A percentile compares a stretch with the other conserved stretches of the same genome.
These are phyloP conservation scores for Aromia moschata DNA, from an alignment of 2,888 invertebrate species.

Conservation along the genomic window DNA sequence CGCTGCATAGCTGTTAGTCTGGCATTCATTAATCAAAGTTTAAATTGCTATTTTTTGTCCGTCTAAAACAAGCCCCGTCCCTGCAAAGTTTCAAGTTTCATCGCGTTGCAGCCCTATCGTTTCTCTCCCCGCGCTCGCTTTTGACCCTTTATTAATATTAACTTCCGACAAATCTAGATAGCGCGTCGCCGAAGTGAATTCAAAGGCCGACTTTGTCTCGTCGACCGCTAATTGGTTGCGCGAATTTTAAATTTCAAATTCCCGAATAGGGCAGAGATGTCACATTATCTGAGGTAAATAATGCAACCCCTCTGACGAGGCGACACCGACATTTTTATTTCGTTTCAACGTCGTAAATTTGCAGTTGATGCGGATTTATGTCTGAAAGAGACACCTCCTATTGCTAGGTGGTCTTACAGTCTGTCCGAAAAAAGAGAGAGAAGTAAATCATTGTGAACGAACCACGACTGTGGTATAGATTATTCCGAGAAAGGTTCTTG, in stretches of 20 bases:
- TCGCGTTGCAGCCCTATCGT: conserved; percentile 34
- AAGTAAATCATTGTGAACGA: too few relatives aligned
- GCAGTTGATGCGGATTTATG: neutral
- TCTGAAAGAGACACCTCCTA: too few relatives aligned
- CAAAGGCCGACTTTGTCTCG: conserved; percentile 16
- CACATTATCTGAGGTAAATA: neutral
- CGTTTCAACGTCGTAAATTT: neutral
- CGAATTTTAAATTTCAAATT: conserved; percentile 6
- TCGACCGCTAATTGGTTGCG: conserved; percentile 6
- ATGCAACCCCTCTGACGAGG: neutral
- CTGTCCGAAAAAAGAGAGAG: too few relatives aligned
- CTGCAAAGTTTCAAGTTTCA: conserved; percentile 52
- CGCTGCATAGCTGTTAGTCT: conserved; percentile 51
- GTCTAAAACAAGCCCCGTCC: conserved; percentile 49
- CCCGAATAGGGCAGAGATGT: neutral
- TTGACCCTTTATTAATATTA: conserved; percentile 45
- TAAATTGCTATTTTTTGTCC: conserved; percentile 52
- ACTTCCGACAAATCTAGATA: conserved; percentile 40
- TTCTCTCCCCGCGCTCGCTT: too few relatives aligned
- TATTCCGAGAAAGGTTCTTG: too few relatives aligned
- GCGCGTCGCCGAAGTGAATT: conserved; percentile 13
- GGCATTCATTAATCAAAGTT: conserved; percentile 56
- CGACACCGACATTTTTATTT: neutral
- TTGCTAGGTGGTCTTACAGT: too few relatives aligned
- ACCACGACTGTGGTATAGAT: too few relatives aligned